A percentile compares a stretch with the other conserved stretches of the same genome.
Evolutionary conservation across 2,888 invertebrate species (phyloP).

Genomic region (Papilio protenor): DNA sequence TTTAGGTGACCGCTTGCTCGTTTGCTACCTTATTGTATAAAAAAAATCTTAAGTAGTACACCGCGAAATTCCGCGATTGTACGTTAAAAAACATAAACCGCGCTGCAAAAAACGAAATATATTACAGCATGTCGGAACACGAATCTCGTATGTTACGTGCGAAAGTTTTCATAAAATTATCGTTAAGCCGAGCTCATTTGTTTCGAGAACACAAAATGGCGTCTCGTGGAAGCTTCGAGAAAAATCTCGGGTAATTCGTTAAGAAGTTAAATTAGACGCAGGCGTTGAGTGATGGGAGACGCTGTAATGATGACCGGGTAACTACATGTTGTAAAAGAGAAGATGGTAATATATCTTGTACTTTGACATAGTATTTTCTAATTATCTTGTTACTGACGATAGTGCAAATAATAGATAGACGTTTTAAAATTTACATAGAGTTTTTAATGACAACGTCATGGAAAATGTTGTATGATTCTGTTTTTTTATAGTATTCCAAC

Average conservation of each 20-base stretch:
- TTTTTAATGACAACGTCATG: too few relatives aligned
- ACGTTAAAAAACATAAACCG: too few relatives aligned
- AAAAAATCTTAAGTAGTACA: too few relatives aligned
- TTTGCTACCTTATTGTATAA: too few relatives aligned
- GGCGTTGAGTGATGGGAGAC: slow-evolving; percentile 29
- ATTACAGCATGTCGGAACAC: slow-evolving; percentile 2
- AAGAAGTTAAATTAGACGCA: slow-evolving; percentile 42
- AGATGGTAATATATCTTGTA: not conserved
- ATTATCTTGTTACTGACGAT: not conserved
- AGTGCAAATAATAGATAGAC: not conserved
- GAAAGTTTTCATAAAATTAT: slow-evolving; percentile 33
- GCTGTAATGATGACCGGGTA: not conserved
- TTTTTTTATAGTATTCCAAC: too few relatives aligned
- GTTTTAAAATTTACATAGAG: not conserved
- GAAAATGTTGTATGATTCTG: too few relatives aligned
- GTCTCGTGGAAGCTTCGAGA: slow-evolving; percentile 29
- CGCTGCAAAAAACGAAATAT: not conserved
- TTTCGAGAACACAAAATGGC: slow-evolving; percentile 36
- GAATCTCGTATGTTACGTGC: slow-evolving; percentile 2
- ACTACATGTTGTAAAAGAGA: not conserved
- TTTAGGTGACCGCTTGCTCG: too few relatives aligned
- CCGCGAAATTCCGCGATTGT: too few relatives aligned
- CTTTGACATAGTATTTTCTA: not conserved
- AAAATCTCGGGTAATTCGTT: slow-evolving; percentile 42
- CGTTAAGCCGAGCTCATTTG: slow-evolving; percentile 34